Percentiles rank a stretch among this genome's conserved stretches.
Evolutionary conservation across 2,113 vertebrate genomes (phyloP).

Genomic region (Sylvia atricapilla): DNA sequence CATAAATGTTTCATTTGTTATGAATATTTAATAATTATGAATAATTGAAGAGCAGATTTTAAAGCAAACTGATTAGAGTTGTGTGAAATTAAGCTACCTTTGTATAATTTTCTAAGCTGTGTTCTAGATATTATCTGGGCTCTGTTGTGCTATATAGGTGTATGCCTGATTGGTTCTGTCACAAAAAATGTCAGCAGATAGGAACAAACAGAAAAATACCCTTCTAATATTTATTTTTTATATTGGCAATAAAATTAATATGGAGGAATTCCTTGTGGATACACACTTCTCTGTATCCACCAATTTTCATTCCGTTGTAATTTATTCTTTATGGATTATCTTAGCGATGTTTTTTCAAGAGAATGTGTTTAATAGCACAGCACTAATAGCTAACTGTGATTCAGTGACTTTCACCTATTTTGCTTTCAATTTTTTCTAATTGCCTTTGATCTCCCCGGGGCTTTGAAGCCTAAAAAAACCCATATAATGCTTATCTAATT

Average conservation of each 20-base stretch:
- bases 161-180: neutral
- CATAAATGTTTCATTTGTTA: conserved; percentile 4
- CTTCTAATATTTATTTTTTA: neutral
- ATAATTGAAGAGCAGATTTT: conserved; percentile 1
- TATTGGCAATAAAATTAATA: neutral
- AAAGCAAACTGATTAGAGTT: neutral
- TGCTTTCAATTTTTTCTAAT: neutral
- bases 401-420: neutral
- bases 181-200: neutral
- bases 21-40: neutral
- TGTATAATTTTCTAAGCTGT: neutral
- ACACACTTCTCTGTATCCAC: neutral
- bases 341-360: neutral
- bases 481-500: neutral
- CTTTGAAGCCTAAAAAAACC: neutral
- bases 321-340: neutral
- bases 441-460: neutral
- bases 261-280: neutral
- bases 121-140: neutral
- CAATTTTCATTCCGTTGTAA: neutral
- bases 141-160: neutral
- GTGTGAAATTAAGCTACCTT: neutral
- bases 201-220: neutral
- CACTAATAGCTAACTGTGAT: neutral
- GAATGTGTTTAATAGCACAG: neutral